Evolutionary conservation across 2,113 vertebrate genomes (phyloP), one percentile per base, ranked within the genome.

Genomic region (Rhadina sibilatrix): DNA sequence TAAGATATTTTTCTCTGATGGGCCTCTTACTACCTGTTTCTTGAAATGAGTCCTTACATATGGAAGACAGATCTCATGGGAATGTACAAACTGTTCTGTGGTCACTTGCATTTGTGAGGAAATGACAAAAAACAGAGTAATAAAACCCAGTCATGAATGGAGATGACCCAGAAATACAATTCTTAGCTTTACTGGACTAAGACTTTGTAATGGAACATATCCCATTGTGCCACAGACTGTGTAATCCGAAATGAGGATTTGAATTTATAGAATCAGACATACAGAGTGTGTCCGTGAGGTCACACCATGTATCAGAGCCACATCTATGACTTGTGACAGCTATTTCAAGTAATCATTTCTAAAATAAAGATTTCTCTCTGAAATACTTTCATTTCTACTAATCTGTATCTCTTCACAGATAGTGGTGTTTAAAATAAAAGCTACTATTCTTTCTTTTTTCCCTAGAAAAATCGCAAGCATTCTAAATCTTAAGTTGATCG

Each of bases 261-360:
- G 42, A 38, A 52, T 77, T 60, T 70, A 3, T 4, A 19, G 42
- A 7, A 10, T 72, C 54, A 44, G 50, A 57, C 38, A 12, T 25
- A 23, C 11, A 44, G 18, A 38, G 4, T 13, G 23, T 44, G 61
- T 11, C 56, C 25, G 2, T 14, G 42, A 72, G 65, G 70, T 54
- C 50, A 8, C 5, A 5, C 4, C 0, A 0, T 12, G 1, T 21
- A 0, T 38, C 33, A 61, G 38, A 44, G 65, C 35, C 57, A 27
- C 24, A 4, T 8, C 19, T 5, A 1, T 31, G 64, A 27, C 75
- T 85, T 83, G 21, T 37, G 40, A 10, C 52, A 83, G 59, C 46
- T 53, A 2, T 38, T 79, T 13, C 8, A 50, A 64, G 44, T n/a
- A 31, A 15, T 28, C 11, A 33, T 80, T 85, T 86, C 64, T 56